Base-by-base conservation (phyloP, 2,888 invertebrate genomes). In the Mimumesa dahlbomi region DNA sequence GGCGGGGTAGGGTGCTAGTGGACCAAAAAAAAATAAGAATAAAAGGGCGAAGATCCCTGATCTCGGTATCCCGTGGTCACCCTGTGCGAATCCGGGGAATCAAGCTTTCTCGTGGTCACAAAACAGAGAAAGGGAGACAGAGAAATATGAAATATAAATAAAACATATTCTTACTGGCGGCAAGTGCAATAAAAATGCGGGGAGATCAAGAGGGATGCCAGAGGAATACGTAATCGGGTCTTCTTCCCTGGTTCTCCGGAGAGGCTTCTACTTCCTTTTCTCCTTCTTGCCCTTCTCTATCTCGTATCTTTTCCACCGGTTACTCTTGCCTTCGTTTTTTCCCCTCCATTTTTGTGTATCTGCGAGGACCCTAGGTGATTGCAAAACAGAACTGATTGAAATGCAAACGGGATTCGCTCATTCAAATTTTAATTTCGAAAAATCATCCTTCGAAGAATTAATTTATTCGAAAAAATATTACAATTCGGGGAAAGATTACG, bases 101-200 rank as follows among this genome's bases (percentile, higher is more conserved):
- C 67, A 56, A 46, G 54, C 57, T 65, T 62, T 59, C 71, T 57
- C 59, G 75, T 64, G 75, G 61, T 48, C 57, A 64, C 58, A 36
- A 61, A 57, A 16, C 50, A 50, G 40, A 61, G 48, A 58, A 54
- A 48, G 38, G 52, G 56, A 58, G 29, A 50, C 58, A 56, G 64
- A 65, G 76, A 88, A 89, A 88, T 88, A 89, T 88, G 88, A 88
- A 89, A 86, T 88, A 88, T 88, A 88, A 89, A 88, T 89, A 89
- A 88, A 88, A 89, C 86, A 87, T 88, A 88, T 88, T 86, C 87
- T 82, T 84, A 82, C 82, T 73, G 73, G 77, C 75, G 76, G 83
- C 82, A 82, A 80, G 81, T 84, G 86, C 82, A 81, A 87, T 85
- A 87, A 85, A 87, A 86, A 87, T 87, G 84, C 82, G 82, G 85